Evolutionary conservation across 2,797 vertebrate genomes (phyloP).

Genomic region (Xenentodon cancila): DNA sequence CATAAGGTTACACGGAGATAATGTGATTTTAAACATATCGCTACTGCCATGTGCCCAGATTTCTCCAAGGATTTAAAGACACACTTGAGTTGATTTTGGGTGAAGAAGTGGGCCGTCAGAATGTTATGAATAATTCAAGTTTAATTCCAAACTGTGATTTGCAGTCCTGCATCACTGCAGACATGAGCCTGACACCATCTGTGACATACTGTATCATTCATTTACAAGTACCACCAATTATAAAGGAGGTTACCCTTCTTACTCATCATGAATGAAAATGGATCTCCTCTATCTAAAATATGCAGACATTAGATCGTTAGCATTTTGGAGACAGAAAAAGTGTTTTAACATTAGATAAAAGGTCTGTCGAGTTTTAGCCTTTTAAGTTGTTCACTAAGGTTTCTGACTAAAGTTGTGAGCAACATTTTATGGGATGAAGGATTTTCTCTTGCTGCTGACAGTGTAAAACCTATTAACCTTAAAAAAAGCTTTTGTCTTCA

Average conservation of each 20-base stretch:
- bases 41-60: neutral
- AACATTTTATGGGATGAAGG: constrained; percentile 56
- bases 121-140: constrained; percentile 47
- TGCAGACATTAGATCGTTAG: constrained; percentile 63
- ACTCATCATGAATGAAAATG: constrained; percentile 57
- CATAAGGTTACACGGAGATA: constrained; percentile 15
- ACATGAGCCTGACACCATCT: constrained; percentile 43
- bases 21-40: constrained; percentile 25
- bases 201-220: constrained; percentile 35
- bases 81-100: constrained; percentile 21
- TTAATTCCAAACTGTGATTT: constrained; percentile 42
- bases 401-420: constrained; percentile 45
- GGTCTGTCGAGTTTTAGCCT: constrained; percentile 59
- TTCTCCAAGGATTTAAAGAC: constrained; percentile 24
- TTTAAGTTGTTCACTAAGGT: constrained; percentile 69
- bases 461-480: constrained; percentile 21
- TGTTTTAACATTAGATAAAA: constrained; percentile 67
- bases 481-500: constrained; percentile 10
- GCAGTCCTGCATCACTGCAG: constrained; percentile 16
- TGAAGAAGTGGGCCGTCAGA: constrained; percentile 26
- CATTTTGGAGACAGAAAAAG: constrained; percentile 59
- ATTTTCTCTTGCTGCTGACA: constrained; percentile 44
- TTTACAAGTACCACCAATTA: constrained; percentile 48
- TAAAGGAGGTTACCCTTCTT: constrained; percentile 42
- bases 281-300: constrained; percentile 71